Evolutionary conservation across 2,113 vertebrate genomes (phyloP).

Genomic region (Capreolus pygargus): DNA sequence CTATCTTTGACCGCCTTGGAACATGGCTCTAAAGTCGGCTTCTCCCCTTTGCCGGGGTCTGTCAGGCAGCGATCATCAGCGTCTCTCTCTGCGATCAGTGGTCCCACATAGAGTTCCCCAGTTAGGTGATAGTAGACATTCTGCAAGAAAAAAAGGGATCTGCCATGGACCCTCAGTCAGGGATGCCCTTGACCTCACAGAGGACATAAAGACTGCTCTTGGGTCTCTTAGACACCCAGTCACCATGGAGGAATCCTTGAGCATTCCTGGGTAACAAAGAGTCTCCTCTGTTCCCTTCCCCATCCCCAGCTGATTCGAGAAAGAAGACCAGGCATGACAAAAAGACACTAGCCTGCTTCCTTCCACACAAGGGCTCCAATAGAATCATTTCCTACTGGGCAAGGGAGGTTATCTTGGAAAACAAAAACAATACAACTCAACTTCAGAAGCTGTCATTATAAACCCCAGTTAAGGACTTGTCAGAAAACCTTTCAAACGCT

Average conservation of each 20-base stretch:
- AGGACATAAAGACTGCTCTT: not conserved
- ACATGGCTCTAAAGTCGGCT: slow-evolving; percentile 58
- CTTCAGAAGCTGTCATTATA: not conserved
- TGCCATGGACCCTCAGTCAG: not conserved
- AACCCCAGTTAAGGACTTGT: not conserved
- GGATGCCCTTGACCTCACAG: not conserved
- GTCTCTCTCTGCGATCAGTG: not conserved
- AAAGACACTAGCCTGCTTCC: not conserved
- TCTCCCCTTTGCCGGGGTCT: slow-evolving; percentile 32
- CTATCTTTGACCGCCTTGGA: not conserved
- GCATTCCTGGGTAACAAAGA: not conserved
- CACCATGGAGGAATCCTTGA: accelerated
- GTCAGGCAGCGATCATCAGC: slow-evolving; percentile 32
- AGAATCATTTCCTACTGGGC: not conserved
- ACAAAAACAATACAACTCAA: not conserved
- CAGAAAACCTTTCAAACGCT: not conserved
- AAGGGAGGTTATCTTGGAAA: not conserved
- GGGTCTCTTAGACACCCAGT: not conserved
- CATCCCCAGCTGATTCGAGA: not conserved
- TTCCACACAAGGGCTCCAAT: not conserved
- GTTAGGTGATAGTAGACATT: slow-evolving; percentile 54
- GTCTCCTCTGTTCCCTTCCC: not conserved
- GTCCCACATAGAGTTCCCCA: slow-evolving; percentile 63
- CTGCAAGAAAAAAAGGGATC: slow-evolving; percentile 29
- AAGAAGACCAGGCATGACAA: not conserved